A percentile compares a stretch with the other conserved stretches of the same genome.
phyloP scores from a whole-genome alignment of 2,113 vertebrate genomes.

The Tor tambroides region DNA sequence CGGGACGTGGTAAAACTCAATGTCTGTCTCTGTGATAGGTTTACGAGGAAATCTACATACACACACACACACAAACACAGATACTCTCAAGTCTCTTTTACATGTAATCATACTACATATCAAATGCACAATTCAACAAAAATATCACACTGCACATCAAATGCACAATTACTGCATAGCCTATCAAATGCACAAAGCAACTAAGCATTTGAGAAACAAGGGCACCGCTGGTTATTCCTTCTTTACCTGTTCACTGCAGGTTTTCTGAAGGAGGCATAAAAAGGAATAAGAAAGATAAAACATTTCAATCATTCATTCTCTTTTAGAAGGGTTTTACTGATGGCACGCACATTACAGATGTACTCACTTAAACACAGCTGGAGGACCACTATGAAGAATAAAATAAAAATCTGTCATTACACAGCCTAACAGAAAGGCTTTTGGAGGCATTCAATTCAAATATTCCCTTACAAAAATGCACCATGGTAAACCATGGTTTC shows the following conservation, averaged over 20 bases:
- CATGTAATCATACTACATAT: not conserved
- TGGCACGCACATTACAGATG: not conserved
- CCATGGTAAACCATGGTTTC: not conserved
- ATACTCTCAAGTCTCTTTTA: no score
- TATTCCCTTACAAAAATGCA: not conserved
- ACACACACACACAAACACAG: constrained; percentile 18
- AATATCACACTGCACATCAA: not conserved
- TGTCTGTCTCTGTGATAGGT: constrained; percentile 88
- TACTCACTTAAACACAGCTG: constrained; percentile 29
- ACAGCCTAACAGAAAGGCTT: not conserved
- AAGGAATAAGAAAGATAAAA: not conserved
- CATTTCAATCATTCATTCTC: not conserved
- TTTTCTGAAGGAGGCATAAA: constrained; percentile 21
- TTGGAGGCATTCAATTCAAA: not conserved
- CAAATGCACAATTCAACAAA: not conserved
- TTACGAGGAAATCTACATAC: constrained; percentile 81
- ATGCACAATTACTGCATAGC: not conserved
- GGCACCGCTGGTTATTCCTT: not conserved
- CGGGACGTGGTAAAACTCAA: constrained; percentile 91
- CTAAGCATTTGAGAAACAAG: not conserved
- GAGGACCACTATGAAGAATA: constrained; percentile 22
- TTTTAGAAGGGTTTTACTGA: not conserved
- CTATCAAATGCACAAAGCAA: not conserved
- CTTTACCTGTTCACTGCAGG: constrained; percentile 16
- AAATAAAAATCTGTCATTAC: not conserved